These are phyloP conservation scores for Trogon surrucura DNA, from an alignment of 2,113 vertebrate species.

Conservation along the genomic window DNA sequence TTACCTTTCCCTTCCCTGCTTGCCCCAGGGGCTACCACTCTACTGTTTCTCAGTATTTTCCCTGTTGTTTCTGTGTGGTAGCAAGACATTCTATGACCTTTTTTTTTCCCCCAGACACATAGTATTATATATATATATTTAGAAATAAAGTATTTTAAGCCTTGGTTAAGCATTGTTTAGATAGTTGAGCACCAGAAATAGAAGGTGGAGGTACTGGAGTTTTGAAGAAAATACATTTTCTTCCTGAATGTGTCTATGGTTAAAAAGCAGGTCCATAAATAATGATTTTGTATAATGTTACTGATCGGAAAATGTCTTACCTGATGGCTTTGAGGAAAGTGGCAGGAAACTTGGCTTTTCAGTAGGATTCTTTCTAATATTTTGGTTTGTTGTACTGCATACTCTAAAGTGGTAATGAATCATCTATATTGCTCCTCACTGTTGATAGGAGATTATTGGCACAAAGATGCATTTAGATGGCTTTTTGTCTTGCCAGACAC, in stretches of 20 bases:
- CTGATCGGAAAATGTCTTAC: neutral
- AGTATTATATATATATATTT: neutral
- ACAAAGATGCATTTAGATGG: neutral
- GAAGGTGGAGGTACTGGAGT: neutral
- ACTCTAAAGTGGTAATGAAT: neutral
- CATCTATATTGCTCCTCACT: neutral
- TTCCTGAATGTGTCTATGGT: neutral
- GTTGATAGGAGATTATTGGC: neutral
- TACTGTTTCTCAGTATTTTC: neutral
- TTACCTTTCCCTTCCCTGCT: neutral
- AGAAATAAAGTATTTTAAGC: neutral
- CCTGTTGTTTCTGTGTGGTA: neutral
- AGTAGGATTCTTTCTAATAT: neutral
- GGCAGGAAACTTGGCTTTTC: neutral
- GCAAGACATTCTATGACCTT: neutral
- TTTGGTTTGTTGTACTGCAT: neutral
- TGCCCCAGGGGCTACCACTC: neutral
- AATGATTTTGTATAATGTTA: constrained; percentile 3
- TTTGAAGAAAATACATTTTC: constrained; percentile 34
- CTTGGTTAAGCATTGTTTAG: neutral
- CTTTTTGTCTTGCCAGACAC: neutral
- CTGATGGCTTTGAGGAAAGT: neutral
- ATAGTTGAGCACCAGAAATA: neutral
- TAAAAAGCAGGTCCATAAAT: constrained; percentile 19
- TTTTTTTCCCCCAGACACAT: neutral